Evolutionary conservation across 2,888 invertebrate species (phyloP).

Genomic region (Drosophila recens): DNA sequence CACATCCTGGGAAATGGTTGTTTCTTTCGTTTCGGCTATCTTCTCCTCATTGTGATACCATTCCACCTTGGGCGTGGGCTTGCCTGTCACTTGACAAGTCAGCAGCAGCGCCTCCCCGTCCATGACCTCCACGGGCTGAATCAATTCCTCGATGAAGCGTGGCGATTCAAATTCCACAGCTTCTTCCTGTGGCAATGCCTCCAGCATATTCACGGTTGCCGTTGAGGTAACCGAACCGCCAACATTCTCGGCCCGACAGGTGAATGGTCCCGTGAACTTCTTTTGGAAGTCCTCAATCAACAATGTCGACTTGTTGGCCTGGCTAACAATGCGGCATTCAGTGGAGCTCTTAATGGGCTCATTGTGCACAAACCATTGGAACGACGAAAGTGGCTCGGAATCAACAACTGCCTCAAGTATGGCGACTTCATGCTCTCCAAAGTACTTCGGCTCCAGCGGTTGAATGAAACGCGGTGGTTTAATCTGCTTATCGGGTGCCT

Average conservation of each 20-base stretch:
- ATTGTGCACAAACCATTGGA: constrained; percentile 94
- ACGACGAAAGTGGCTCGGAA: constrained; percentile 92
- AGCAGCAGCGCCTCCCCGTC: constrained; percentile 94
- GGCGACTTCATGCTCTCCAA: constrained; percentile 90
- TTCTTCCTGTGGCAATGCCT: constrained; percentile 86
- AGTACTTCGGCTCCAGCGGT: constrained; percentile 89
- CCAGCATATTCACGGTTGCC: constrained; percentile 89
- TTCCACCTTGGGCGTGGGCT: constrained; percentile 91
- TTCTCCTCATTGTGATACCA: constrained; percentile 92
- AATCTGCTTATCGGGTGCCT: constrained; percentile 87
- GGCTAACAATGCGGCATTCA: constrained; percentile 90
- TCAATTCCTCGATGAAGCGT: constrained; percentile 90
- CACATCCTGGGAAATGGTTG: constrained; percentile 90
- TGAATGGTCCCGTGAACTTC: constrained; percentile 91
- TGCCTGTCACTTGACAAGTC: constrained; percentile 90
- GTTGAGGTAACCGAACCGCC: constrained; percentile 95
- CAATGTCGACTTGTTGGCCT: constrained; percentile 92
- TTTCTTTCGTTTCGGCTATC: constrained; percentile 91
- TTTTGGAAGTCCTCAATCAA: constrained; percentile 90
- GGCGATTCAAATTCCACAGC: constrained; percentile 90
- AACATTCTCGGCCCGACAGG: constrained; percentile 95
- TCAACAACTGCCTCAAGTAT: constrained; percentile 92
- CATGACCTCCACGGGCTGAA: constrained; percentile 91
- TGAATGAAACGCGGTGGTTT: constrained; percentile 91
- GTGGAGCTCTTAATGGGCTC: constrained; percentile 90